Evolutionary conservation across 2,797 vertebrate species (phyloP).

Genomic region (Aulostomus chinensis): DNA sequence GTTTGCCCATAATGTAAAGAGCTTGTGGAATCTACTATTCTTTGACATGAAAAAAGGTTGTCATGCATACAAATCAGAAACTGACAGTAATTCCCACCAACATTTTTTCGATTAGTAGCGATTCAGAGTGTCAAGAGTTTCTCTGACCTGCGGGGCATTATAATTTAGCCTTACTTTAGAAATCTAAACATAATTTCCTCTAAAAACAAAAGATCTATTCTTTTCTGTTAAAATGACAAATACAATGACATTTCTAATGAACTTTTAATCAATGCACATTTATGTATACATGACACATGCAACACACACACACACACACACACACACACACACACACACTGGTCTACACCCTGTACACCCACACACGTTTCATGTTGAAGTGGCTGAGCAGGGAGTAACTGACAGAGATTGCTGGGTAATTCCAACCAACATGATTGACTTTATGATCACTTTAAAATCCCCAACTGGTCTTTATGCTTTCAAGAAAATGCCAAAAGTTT

Average conservation of each 20-base stretch:
- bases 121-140: slow-evolving; percentile 59
- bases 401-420: slow-evolving; percentile 92
- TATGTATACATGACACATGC: slow-evolving; percentile 25
- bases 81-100: slow-evolving; percentile 74
- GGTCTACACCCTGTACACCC: slow-evolving; percentile 36
- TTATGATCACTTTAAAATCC: slow-evolving; percentile 91
- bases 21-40: slow-evolving; percentile 73
- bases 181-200: slow-evolving; percentile 5
- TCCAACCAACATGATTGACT: slow-evolving; percentile 96
- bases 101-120: slow-evolving; percentile 63
- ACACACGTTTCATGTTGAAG: slow-evolving; percentile 72
- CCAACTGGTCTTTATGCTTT: slow-evolving; percentile 94
- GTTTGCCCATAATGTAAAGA: slow-evolving; percentile 77
- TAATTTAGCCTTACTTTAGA: slow-evolving; percentile 27
- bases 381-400: slow-evolving; percentile 87
- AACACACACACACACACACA: slow-evolving; percentile 1
- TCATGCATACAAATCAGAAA: slow-evolving; percentile 73
- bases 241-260: slow-evolving; percentile 6
- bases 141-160: slow-evolving; percentile 51
- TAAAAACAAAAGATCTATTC: background rate
- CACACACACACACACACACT: slow-evolving; percentile 13
- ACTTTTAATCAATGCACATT: slow-evolving; percentile 28
- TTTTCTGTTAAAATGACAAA: background rate
- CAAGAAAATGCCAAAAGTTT: slow-evolving; percentile 91
- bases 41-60: slow-evolving; percentile 73